phyloP scores from a whole-genome alignment of 2,113 vertebrate genomes.

The Riparia riparia region DNA sequence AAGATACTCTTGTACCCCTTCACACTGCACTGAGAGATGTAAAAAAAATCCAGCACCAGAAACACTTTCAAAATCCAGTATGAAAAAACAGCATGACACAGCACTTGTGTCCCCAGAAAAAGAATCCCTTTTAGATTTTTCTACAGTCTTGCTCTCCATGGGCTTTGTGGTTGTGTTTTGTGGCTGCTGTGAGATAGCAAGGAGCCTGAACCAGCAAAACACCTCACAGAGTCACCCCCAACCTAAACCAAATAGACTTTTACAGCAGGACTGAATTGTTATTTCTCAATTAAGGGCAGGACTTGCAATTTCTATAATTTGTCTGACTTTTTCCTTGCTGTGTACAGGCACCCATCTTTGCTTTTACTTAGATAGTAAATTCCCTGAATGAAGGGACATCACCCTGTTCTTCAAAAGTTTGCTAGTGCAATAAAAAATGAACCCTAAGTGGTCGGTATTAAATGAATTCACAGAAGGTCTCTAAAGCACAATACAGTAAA shows the following conservation, averaged over 20 bases:
- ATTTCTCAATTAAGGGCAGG: not conserved
- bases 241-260: not conserved
- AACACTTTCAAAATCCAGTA: not conserved
- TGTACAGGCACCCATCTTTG: not conserved
- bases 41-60: not conserved
- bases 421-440: not conserved
- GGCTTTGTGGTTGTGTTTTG: not conserved
- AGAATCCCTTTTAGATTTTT: not conserved
- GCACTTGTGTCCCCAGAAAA: not conserved
- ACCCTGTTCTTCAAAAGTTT: not conserved
- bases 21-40: not conserved
- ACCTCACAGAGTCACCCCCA: not conserved
- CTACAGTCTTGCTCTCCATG: not conserved
- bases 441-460: not conserved
- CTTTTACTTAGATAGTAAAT: not conserved
- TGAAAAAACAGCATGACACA: not conserved
- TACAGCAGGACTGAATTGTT: not conserved
- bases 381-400: not conserved
- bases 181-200: not conserved
- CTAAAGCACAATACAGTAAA: not conserved
- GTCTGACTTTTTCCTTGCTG: not conserved
- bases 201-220: not conserved
- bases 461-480: not conserved
- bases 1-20: not conserved
- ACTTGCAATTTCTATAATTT: not conserved